These are phyloP conservation scores for Nesometra sesokonis DNA, from an alignment of 35 echinoderm and acorn worm species.

Conservation along the genomic window DNA sequence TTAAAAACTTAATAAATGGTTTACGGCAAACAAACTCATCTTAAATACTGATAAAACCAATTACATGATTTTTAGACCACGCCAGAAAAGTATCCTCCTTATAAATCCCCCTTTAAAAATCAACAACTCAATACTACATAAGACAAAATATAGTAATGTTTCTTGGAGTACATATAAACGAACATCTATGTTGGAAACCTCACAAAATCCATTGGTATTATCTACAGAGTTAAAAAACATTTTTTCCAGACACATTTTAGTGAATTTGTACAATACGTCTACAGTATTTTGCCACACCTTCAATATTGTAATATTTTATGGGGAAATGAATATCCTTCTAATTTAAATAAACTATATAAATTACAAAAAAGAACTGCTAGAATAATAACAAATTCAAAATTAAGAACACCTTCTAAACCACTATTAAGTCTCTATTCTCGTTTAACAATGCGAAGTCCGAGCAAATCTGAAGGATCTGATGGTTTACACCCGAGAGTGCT, in stretches of 20 bases:
- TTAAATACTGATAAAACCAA: not conserved
- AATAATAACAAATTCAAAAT: no score
- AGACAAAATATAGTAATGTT: not conserved
- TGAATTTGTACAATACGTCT: not conserved
- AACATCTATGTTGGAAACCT: not conserved
- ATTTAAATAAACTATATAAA: no score
- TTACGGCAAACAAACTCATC: not conserved
- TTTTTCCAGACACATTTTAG: not conserved
- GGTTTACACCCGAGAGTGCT: no score
- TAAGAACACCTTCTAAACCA: no score
- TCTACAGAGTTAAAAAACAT: not conserved
- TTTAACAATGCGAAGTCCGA: no score
- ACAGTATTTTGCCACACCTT: not conserved
- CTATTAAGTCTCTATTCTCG: no score
- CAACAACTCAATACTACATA: not conserved
- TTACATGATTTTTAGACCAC: not conserved
- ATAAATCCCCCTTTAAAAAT: not conserved
- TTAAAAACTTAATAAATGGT: not conserved
- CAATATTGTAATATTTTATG: not conserved
- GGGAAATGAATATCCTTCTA: not conserved
- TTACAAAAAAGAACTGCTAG: no score
- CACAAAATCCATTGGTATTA: not conserved
- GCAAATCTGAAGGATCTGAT: no score
- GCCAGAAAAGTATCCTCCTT: not conserved
- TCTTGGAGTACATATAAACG: not conserved